Evolutionary conservation across 2,113 vertebrate species (phyloP), one percentile per base, ranked within the genome.

Genomic region (Chaetura pelagica): DNA sequence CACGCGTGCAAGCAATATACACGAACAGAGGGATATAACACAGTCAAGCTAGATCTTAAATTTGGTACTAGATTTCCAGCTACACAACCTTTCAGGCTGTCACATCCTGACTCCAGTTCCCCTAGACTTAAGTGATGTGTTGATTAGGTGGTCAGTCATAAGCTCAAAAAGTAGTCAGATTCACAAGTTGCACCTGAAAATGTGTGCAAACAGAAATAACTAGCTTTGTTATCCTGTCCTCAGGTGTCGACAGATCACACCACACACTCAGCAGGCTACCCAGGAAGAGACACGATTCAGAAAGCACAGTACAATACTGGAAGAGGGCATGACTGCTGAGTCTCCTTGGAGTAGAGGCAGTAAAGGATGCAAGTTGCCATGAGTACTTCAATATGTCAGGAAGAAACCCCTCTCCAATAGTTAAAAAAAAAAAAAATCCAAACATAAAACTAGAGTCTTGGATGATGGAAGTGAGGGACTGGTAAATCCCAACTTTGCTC

Each of bases 171-270:
- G 63, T 18, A 8, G 30, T 30, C 20, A 76, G n/a, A n/a, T n/a
- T 58, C 27, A 69, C 18, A 57, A 15, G 16, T 12, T 71, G 30
- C 29, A 75, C 7, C 3, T 14, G 46, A 49, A 74, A 62, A 73
- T 0, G 0, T 1, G 10, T 14, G 24, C 29, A 51, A n/a, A 84
- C 30, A 79, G 15, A 67, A 58, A 35, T 15, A 84, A 75, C 6
- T 6, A 82, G 4, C 15, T 38, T 55, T 72, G 59, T 42, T 17
- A 4, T 6, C 1, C 34, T 20, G 61, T n/a, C 15, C 48, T 55
- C 0, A 0, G 21, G 18, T 49, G 38, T 12, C 15, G 32, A n/a
- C 0, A 49, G 27, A 46, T 30, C 42, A 30, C 20, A 49, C 4
- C 59, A 69, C 30, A 49, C 2, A 32, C 40, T 52, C 40, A 79